A percentile compares a stretch with the other conserved stretches of the same genome.
Evolutionary conservation across 2,113 vertebrate genomes (phyloP).

Genomic region (Sitta europaea): DNA sequence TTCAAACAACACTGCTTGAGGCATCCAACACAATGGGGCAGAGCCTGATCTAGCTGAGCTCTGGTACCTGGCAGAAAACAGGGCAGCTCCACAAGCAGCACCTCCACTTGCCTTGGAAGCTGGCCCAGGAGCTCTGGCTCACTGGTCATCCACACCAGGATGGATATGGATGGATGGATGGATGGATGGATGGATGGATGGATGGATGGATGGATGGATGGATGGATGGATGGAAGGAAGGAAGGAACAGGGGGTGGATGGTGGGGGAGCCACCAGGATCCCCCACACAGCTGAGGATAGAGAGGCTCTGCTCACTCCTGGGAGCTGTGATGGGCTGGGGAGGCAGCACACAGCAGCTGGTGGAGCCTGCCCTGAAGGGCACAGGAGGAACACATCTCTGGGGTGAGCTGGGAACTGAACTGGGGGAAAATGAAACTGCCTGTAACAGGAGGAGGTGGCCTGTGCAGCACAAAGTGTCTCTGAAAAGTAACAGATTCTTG

Average conservation of each 20-base stretch:
- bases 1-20: accelerated
- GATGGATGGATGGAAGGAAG: too few relatives aligned
- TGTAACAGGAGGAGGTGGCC: background rate
- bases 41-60: background rate
- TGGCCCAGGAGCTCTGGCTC: background rate
- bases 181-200: too few relatives aligned
- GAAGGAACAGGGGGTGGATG: too few relatives aligned
- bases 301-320: background rate
- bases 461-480: background rate
- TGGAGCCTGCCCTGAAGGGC: background rate
- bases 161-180: too few relatives aligned
- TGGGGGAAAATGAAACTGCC: background rate
- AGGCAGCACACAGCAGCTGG: background rate
- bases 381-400: accelerated
- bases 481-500: background rate
- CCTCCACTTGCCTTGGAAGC: background rate
- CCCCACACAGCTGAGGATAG: background rate
- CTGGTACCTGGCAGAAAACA: background rate
- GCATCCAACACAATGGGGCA: background rate
- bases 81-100: background rate
- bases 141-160: accelerated
- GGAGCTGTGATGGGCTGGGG: background rate
- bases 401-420: background rate
- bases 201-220: too few relatives aligned
- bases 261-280: background rate